These are phyloP conservation scores for Hyperopisus bebe DNA, from an alignment of 2,113 vertebrate genomes.

Conservation along the genomic window DNA sequence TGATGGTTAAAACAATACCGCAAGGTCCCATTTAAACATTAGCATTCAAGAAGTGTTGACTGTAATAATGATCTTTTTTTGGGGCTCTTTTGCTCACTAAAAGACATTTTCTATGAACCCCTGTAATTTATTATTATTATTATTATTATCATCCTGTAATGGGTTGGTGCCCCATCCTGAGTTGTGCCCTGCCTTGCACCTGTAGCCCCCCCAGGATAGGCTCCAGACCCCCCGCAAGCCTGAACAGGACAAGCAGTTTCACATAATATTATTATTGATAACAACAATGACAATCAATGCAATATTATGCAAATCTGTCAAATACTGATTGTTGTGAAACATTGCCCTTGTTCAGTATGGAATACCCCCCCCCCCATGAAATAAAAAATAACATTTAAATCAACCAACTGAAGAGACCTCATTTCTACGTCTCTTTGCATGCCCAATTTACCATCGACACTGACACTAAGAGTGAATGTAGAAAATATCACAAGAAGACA, in stretches of 20 bases:
- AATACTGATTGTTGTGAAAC: neutral
- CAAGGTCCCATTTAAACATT: neutral
- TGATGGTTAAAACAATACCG: neutral
- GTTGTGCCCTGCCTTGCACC: too few species aligned
- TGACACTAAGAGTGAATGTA: neutral
- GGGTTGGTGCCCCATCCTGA: too few species aligned
- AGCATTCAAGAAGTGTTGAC: neutral
- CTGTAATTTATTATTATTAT: neutral
- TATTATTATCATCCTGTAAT: neutral
- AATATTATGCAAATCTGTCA: neutral
- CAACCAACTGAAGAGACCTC: neutral
- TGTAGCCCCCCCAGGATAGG: too few species aligned
- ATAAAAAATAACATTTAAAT: neutral
- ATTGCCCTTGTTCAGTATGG: neutral
- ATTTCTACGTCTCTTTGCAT: neutral
- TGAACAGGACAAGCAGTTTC: too few species aligned
- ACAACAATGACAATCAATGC: too few species aligned
- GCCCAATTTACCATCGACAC: neutral
- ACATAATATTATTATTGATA: too few species aligned
- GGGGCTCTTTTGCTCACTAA: neutral
- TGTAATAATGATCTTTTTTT: neutral
- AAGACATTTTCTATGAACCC: neutral
- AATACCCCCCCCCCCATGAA: neutral
- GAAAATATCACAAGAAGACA: neutral
- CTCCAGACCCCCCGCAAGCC: too few species aligned